Conservation (phyloP, 2,113 vertebrate genomes). For the Meleagris gallopavo region DNA sequence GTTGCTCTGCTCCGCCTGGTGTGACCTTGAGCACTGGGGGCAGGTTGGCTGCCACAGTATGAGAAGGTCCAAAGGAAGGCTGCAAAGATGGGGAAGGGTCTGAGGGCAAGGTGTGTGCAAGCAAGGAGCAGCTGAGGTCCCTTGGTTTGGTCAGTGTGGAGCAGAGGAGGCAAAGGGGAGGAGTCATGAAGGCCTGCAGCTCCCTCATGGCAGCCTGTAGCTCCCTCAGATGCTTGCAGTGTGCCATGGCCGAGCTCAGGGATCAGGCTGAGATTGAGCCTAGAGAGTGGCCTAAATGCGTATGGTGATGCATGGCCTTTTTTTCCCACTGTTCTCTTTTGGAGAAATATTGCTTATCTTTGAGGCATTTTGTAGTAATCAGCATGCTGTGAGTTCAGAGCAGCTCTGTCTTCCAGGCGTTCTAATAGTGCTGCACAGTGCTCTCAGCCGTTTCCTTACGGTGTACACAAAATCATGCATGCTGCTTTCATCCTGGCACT, state of each 20-base stretch:
- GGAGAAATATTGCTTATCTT: too few species aligned
- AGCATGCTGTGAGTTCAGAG: rapidly evolving
- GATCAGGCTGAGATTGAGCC: background rate
- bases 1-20: background rate
- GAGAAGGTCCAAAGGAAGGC: background rate
- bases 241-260: too few species aligned
- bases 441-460: rapidly evolving
- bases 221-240: background rate
- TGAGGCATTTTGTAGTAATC: background rate
- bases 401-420: rapidly evolving
- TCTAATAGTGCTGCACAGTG: rapidly evolving
- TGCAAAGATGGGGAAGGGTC: background rate
- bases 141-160: background rate
- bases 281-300: background rate
- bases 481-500: background rate
- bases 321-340: background rate
- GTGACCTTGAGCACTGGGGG: background rate
- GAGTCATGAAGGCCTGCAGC: too few species aligned
- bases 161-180: background rate
- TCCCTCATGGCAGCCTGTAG: too few species aligned
- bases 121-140: background rate
- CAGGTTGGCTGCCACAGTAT: background rate
- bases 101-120: background rate
- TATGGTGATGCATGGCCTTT: rapidly evolving
- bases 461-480: background rate